These are phyloP conservation scores for Tetraneura akinire DNA, from an alignment of 1,140 invertebrate genomes.

Conservation along the genomic window DNA sequence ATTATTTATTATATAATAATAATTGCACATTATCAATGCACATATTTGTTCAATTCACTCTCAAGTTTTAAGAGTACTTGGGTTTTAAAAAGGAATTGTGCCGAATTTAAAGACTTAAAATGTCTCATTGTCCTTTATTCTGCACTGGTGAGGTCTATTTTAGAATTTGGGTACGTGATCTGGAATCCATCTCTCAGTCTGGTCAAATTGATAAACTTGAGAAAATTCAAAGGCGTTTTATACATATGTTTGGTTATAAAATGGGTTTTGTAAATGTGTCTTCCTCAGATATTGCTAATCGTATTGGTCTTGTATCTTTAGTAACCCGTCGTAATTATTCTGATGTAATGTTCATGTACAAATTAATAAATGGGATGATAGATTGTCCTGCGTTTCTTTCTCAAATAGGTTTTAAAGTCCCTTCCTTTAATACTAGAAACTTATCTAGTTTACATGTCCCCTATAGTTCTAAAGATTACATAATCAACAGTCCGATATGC, in stretches of 20 bases:
- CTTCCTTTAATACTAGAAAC: too few species aligned
- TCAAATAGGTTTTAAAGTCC: too few species aligned
- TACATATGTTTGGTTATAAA: conserved; percentile 1
- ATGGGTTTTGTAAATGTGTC: neutral
- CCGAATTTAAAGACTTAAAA: neutral
- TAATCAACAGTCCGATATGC: too few species aligned
- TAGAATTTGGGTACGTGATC: neutral
- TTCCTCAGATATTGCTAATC: too few species aligned
- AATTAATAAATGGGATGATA: neutral
- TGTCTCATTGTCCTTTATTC: neutral
- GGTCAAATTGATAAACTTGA: neutral
- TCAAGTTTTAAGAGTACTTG: neutral
- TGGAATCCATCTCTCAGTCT: neutral
- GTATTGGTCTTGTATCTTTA: neutral
- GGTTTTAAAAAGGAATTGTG: neutral
- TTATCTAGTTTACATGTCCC: too few species aligned
- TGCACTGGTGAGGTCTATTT: neutral
- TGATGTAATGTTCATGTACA: neutral
- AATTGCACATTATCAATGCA: too few species aligned
- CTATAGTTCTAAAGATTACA: too few species aligned
- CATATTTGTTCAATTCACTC: neutral
- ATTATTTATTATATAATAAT: too few species aligned
- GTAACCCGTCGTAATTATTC: neutral
- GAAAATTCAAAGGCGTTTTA: neutral
- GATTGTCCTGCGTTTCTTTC: too few species aligned